phyloP scores from a whole-genome alignment of 1,140 invertebrate genomes.

The Dreissena polymorpha region DNA sequence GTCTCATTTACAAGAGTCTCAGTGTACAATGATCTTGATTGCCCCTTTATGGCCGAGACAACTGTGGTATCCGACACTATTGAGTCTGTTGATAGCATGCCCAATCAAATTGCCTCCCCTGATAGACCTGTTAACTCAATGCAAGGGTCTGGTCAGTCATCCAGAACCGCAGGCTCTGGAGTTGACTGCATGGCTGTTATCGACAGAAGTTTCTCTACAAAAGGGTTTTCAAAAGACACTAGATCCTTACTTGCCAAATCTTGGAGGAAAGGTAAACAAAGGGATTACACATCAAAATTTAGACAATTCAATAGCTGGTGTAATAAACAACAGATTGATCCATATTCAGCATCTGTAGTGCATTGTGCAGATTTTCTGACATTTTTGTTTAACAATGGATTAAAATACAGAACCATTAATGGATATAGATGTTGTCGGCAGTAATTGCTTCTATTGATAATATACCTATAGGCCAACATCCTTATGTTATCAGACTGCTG shows the following conservation, averaged over 20 bases:
- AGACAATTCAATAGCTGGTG: conserved; percentile 49
- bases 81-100: neutral
- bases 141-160: conserved; percentile 11
- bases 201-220: conserved; percentile 32
- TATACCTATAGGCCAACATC: conserved; percentile 22
- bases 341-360: conserved; percentile 17
- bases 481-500: conserved; percentile 17
- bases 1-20: conserved; percentile 16
- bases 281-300: conserved; percentile 37
- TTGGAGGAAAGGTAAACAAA: conserved; percentile 34
- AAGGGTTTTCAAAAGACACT: conserved; percentile 32
- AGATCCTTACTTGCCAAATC: conserved; percentile 23
- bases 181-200: conserved; percentile 53
- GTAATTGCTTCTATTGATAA: conserved; percentile 22
- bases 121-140: conserved; percentile 42
- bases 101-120: neutral
- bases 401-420: conserved; percentile 36
- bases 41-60: conserved; percentile 29
- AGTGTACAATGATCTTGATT: conserved; percentile 26
- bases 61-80: neutral
- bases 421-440: conserved; percentile 49
- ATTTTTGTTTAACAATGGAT: conserved; percentile 19
- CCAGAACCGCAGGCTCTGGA: conserved; percentile 28
- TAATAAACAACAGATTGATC: conserved; percentile 47
- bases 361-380: conserved; percentile 43